phyloP scores from a whole-genome alignment of 2,113 vertebrate genomes.

The Thunnus thynnus region DNA sequence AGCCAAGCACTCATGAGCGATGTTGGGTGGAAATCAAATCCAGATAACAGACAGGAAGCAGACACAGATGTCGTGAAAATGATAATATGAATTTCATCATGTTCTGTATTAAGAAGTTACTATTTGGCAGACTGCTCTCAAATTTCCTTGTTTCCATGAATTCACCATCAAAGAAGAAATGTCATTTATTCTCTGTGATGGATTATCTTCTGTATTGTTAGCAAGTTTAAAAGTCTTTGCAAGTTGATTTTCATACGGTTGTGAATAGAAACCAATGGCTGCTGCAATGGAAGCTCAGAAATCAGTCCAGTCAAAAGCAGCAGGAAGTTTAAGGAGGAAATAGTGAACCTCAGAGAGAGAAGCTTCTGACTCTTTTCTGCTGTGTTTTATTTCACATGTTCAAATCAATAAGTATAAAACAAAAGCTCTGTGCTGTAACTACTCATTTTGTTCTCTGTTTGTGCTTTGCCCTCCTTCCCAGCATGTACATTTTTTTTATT shows the following conservation, averaged over 20 bases:
- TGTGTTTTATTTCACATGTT: slow-evolving; percentile 39
- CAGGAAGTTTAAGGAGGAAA: neutral
- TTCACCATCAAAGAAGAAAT: slow-evolving; percentile 20
- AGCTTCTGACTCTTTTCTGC: neutral
- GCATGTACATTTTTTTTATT: slow-evolving; percentile 26
- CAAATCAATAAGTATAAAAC: slow-evolving; percentile 30
- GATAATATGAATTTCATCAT: slow-evolving; percentile 51
- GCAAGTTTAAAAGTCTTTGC: slow-evolving; percentile 8
- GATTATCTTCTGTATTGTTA: slow-evolving; percentile 46
- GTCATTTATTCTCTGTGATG: slow-evolving; percentile 25
- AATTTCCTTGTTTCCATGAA: slow-evolving; percentile 24
- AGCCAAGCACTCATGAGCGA: slow-evolving; percentile 7
- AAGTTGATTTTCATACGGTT: slow-evolving; percentile 19
- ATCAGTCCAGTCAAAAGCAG: slow-evolving; percentile 35
- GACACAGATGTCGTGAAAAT: slow-evolving; percentile 51
- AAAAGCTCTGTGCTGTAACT: slow-evolving; percentile 20
- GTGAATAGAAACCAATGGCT: slow-evolving; percentile 43
- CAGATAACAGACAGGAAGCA: slow-evolving; percentile 43
- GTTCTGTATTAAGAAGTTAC: slow-evolving; percentile 37
- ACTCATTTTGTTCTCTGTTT: slow-evolving; percentile 28
- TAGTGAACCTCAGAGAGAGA: neutral
- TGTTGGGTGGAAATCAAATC: slow-evolving; percentile 38
- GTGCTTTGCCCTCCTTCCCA: neutral
- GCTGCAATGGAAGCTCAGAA: slow-evolving; percentile 25
- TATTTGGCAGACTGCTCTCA: slow-evolving; percentile 17